Percentiles rank a stretch among this genome's conserved stretches.
phyloP scores from a whole-genome alignment of 2,113 vertebrate genomes.

The Ophthalmolycus amberensis region DNA sequence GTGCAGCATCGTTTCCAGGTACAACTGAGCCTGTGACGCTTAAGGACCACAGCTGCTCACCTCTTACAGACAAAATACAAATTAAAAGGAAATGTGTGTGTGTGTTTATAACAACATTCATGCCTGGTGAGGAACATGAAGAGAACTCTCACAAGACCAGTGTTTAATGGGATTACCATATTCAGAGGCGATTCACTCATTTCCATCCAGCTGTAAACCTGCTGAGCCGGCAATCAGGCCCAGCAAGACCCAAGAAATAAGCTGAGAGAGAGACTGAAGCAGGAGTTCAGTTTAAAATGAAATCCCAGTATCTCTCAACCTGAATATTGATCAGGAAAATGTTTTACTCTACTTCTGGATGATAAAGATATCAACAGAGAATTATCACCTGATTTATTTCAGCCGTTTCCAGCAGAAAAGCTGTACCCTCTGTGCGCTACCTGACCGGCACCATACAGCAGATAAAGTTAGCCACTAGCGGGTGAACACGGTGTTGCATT shows the following conservation, averaged over 20 bases:
- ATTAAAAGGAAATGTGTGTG: slow-evolving; percentile 34
- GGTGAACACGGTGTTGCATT: background rate
- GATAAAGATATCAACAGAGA: background rate
- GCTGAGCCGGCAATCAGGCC: slow-evolving; percentile 64
- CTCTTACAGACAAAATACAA: slow-evolving; percentile 31
- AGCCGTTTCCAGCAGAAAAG: no score
- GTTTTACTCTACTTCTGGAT: background rate
- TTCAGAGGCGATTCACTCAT: slow-evolving; percentile 71
- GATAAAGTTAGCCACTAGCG: background rate
- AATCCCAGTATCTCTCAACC: background rate
- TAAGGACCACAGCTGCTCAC: slow-evolving; percentile 20
- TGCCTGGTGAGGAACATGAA: slow-evolving; percentile 44
- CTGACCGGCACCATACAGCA: background rate
- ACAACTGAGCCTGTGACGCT: slow-evolving; percentile 21
- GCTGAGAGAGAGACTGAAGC: slow-evolving; percentile 30
- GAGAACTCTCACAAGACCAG: slow-evolving; percentile 49
- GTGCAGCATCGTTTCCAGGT: slow-evolving; percentile 48
- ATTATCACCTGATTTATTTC: background rate
- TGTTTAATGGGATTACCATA: slow-evolving; percentile 70
- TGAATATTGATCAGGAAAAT: background rate
- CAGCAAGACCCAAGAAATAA: slow-evolving; percentile 37
- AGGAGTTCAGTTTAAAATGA: slow-evolving; percentile 13
- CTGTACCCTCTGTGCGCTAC: no score
- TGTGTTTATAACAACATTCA: slow-evolving; percentile 57
- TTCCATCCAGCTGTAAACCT: slow-evolving; percentile 66